Evolutionary conservation across 2,113 vertebrate genomes (phyloP).

Genomic region (Hipposideros armiger): DNA sequence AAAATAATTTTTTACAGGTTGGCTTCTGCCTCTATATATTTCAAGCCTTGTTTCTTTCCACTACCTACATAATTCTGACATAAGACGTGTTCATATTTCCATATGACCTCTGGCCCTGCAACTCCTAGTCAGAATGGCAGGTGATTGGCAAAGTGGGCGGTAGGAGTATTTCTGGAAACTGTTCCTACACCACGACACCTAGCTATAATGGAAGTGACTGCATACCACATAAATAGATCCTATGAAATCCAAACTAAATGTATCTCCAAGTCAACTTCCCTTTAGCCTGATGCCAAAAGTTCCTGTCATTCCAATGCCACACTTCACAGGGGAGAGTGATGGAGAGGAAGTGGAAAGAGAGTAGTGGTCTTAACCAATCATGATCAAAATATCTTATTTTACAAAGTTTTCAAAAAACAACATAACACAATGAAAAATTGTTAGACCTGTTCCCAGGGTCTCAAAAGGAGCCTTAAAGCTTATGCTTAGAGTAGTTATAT

Average conservation of each 20-base stretch:
- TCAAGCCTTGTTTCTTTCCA: not conserved
- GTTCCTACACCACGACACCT: not conserved
- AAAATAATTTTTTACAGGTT: conserved; percentile 9
- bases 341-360: not conserved
- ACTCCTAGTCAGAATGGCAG: conserved; percentile 28
- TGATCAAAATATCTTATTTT: conserved; percentile 25
- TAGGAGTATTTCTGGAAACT: conserved; percentile 18
- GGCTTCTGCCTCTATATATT: not conserved
- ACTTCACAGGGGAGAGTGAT: not conserved
- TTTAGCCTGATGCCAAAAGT: not conserved
- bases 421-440: not conserved
- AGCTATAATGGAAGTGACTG: not conserved
- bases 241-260: not conserved
- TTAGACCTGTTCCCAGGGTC: not conserved
- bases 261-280: not conserved
- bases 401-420: conserved; percentile 29
- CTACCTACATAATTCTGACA: not conserved
- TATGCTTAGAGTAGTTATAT: not conserved
- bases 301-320: not conserved
- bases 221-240: not conserved
- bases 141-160: not conserved
- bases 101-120: not conserved
- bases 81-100: not conserved
- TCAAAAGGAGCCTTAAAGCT: not conserved
- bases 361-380: not conserved